Base-by-base conservation (phyloP, 1,140 invertebrate genomes). In the Metaphire vulgaris region DNA sequence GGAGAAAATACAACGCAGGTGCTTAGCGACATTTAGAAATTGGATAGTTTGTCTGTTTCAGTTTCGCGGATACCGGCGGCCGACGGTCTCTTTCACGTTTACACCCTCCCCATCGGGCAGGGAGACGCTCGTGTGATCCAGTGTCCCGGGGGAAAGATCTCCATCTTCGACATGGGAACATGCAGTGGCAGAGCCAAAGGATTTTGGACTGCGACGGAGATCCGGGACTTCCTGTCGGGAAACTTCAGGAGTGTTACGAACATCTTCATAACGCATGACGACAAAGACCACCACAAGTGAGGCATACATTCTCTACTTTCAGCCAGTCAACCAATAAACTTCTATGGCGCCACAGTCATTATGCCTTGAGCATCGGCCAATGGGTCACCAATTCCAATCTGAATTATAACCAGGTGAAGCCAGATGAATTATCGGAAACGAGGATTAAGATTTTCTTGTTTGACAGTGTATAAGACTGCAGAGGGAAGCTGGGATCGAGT, bases 81-180 rank as follows among this genome's bases (percentile, higher is more conserved):
- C 16, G 74, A 76, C 34, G 33, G 33, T 33, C 21, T 26, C 28
- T 68, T 76, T 2, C 74, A 76, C 68, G 30, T 76, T 16, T 76
- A 76, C 74, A 68, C n/a, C 28, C 68, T 76, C 2, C 74, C 74
- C 1, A 29, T 76, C 16, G 74, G 74, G n/a, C 74, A 76, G 29
- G 74, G 74, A 1, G 67, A 70, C 34, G 30, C 67, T 2, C 31
- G 34, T 15, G 29, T 76, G 34, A 33, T 76, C 32, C 74, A 76
- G 29, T 76, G 74, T 69, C 72, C 72, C 41, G 31, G 33, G n/a
- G 72, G 72, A 21, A 30, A 73, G 12, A 28, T 73, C 32, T 28
- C 72, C 6, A 64, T 73, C 41, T 21, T 73, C 41, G 72, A 73
- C n/a, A 33, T 73, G n/a, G 72, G 72, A 29, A 34, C 31, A 26